Base-by-base conservation (phyloP, 2,888 invertebrate species). In the Lingula anatina region DNA sequence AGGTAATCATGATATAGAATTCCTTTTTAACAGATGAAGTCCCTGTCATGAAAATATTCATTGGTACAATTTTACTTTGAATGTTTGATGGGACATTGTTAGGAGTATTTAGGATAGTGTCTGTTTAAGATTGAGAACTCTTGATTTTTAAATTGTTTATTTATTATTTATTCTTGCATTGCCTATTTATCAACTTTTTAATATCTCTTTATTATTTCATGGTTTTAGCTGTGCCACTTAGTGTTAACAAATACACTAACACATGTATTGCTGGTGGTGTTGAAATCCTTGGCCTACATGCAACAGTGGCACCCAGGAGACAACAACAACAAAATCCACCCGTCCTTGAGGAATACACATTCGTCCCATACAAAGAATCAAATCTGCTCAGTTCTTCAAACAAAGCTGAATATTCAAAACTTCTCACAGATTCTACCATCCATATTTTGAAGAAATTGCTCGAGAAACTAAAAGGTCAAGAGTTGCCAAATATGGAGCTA, bases 231-330 rank as follows among this genome's bases (percentile, higher is more conserved):
- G 44, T 61, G 15, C 47, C 54, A 23, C 63, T 60, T 2, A 44
- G 40, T 24, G 61, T 62, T 4, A 61, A 66, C 46, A 54, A 52
- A 3, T 54, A 62, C 12, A 58, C 67, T 39, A 63, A 67, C 38
- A 59, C 59, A 2, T 69, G 70, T 54, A 39, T 56, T 65, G 84
- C 88, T 47, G 92, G 90, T 31, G 94, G 93, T 47, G 83, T 94
- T 12, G 91, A 92, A 78, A 79, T 95, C 51, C 83, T 90, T 60
- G 93, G 93, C 38, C 82, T 95, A 71, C 93, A 93, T 79, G 90
- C 92, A 0, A 89, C 89, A 53, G 80, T 92, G 45, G 93, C 94
- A n/a, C 91, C 93, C 44, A 83, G 89, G 41, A 68, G 80, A 57
- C 85, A 85, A 56, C 84, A 85, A 72, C 78, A 83, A 20, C 92